These are phyloP conservation scores for Podarcis muralis DNA, from an alignment of 2,113 vertebrate genomes.

Conservation along the genomic window DNA sequence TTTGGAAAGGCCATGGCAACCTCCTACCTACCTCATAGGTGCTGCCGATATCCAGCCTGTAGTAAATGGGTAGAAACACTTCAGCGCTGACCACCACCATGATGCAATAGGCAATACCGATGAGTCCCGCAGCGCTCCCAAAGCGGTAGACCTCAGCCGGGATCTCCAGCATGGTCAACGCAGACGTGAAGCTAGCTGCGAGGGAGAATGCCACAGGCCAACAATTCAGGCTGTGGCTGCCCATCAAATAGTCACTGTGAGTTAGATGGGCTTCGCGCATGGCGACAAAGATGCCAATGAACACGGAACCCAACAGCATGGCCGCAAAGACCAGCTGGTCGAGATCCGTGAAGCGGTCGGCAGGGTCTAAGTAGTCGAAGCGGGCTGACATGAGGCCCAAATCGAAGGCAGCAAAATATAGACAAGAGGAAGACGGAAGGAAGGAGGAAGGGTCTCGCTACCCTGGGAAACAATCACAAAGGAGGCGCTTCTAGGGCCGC, in stretches of 20 bases:
- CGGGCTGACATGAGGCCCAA: too few species aligned
- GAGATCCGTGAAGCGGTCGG: slow-evolving; percentile 75
- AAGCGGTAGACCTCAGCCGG: slow-evolving; percentile 89
- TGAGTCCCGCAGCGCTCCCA: slow-evolving; percentile 79
- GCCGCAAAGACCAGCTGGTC: slow-evolving; percentile 89
- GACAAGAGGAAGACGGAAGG: too few species aligned
- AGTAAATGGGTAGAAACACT: slow-evolving; percentile 92
- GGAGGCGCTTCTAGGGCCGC: too few species aligned
- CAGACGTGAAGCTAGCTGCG: slow-evolving; percentile 95
- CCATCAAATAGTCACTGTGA: slow-evolving; percentile 86
- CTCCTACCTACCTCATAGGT: slow-evolving; percentile 80
- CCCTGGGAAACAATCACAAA: too few species aligned
- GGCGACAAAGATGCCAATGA: slow-evolving; percentile 87
- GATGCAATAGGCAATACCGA: slow-evolving; percentile 77
- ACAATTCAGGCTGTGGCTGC: slow-evolving; percentile 83
- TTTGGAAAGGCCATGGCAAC: neutral
- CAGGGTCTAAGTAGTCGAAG: too few species aligned
- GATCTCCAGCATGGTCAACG: slow-evolving; percentile 88
- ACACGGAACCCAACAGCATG: slow-evolving; percentile 87
- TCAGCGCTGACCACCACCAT: slow-evolving; percentile 85
- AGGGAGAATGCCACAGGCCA: slow-evolving; percentile 89
- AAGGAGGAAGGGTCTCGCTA: too few species aligned
- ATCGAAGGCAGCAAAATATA: too few species aligned
- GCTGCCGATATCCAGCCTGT: slow-evolving; percentile 89
- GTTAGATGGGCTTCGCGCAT: slow-evolving; percentile 76